These are phyloP conservation scores for Nyctibius bracteatus DNA, from an alignment of 2,113 vertebrate genomes.

Conservation along the genomic window DNA sequence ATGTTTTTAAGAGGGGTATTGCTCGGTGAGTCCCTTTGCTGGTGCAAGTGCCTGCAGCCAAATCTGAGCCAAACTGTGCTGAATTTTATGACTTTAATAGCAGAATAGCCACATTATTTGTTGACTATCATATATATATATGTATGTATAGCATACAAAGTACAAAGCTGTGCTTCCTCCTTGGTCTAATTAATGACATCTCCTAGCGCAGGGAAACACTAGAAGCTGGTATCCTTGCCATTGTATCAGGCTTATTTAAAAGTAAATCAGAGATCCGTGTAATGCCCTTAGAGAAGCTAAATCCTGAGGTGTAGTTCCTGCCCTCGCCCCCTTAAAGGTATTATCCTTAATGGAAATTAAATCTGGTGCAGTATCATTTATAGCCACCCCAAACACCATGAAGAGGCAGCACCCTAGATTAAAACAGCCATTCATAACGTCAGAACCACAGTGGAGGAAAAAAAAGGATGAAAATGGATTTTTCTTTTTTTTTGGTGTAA, in stretches of 20 bases:
- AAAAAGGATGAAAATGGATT: not conserved
- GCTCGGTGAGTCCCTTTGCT: not conserved
- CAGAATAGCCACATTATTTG: not conserved
- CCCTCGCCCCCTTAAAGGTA: not conserved
- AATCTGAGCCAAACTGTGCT: not conserved
- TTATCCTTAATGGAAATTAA: not conserved
- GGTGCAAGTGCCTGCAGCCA: accelerated
- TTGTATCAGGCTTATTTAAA: not conserved
- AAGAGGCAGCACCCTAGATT: not conserved
- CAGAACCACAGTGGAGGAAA: not conserved
- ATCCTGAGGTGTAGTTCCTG: not conserved
- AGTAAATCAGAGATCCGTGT: not conserved
- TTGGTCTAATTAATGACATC: not conserved
- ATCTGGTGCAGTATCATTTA: not conserved
- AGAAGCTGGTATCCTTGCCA: not conserved
- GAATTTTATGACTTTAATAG: not conserved
- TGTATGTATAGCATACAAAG: accelerated
- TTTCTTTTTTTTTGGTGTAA: not conserved
- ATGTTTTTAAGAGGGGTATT: not conserved
- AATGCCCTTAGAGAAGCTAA: not conserved
- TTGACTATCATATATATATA: too few relatives aligned
- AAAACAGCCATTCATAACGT: not conserved
- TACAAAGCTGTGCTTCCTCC: not conserved
- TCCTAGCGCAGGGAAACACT: not conserved
- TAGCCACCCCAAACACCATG: not conserved